Evolutionary conservation across 2,888 invertebrate species (phyloP), one percentile per base, ranked within the genome.

Genomic region (Brenthis hecate): DNA sequence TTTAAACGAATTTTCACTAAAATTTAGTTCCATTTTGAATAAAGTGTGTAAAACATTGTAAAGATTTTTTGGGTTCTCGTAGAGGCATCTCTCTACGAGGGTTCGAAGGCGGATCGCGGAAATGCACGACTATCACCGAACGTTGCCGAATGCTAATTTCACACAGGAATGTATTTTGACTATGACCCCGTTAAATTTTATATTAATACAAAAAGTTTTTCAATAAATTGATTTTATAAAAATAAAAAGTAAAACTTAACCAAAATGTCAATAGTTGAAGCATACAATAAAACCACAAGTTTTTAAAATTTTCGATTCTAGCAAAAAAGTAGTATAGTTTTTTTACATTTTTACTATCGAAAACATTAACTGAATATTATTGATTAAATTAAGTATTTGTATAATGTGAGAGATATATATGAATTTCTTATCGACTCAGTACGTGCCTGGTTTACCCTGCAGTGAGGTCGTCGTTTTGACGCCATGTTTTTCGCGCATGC

Each of bases 401-500:
- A 43, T 43, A 36, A 11, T 8, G 36, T 43, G 36, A 11, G 5
- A 11, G 48, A 19, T 19, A 28, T 43, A n/a, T n/a, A 57, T 28
- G 55, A 23, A 32, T 16, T n/a, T 47, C 8, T 23, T 54, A 19
- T n/a, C 0, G 63, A 67, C 68, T 71, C 13, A 85, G 74, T 88
- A 65, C 85, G 80, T 71, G 76, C 80, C 90, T 87, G 87, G 71
- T 77, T 82, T 81, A 84, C 87, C 89, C 90, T 85, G 87, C 87
- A 87, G 83, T 82, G 82, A 86, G 85, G 83, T 83, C 84, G 83
- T 82, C 81, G 80, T 74, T 76, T 73, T 74, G 87, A 86, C 89
- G 90, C 90, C 90, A 91, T 91, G 77, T 88, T 89, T 86, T 85
- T 76, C 84, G 81, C 92, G 92, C 92, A 90, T 91, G 92, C 92